Evolutionary conservation across 1,140 invertebrate species (phyloP), one percentile per base, ranked within the genome.

Genomic region (Aphaenogaster floridana): DNA sequence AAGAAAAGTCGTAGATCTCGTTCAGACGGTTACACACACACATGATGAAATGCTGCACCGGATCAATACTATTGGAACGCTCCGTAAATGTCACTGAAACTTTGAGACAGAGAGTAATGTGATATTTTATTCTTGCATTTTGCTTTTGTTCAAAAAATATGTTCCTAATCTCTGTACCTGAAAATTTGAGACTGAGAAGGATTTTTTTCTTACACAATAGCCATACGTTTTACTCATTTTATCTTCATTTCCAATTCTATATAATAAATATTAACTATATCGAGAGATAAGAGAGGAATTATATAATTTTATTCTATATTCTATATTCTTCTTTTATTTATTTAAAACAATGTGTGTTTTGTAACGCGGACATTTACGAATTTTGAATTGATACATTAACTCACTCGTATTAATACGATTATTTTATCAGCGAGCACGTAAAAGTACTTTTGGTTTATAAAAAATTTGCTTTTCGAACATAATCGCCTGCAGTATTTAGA

Each of bases 1-100:
- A 17, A 39, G 57, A 57, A 86, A 88, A 86, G 87, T 69, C 78
- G 9, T 45, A 45, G 54, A 88, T 88, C 59, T 79, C 59, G 59
- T 88, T 80, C 64, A 54, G 63, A 45, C 59, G n/a, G 69, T 34
- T 36, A 45, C 42, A 69, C 42, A n/a, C 15, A 36, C 61, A 68
- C 63, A 68, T 68, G 78, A 68, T 80, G 36, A 81, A 81, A 81
- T 21, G 36, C 34, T 28, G 36, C 64, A 69, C 8, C 34, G 34
- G 64, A 81, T 81, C 78, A 69, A 81, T 81, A 81, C 78, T 48
- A 81, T 81, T 54, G 48, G 64, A 54, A 57, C 36, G 48, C 9
- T 81, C 13, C 21, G 78, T 66, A 79, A 81, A 42, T 69, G 78
- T 69, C 63, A 81, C 48, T 42, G 21, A 81, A 54, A 69, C 36